phyloP scores from a whole-genome alignment of 1,140 invertebrate species.

The Drosophila ercepeae region DNA sequence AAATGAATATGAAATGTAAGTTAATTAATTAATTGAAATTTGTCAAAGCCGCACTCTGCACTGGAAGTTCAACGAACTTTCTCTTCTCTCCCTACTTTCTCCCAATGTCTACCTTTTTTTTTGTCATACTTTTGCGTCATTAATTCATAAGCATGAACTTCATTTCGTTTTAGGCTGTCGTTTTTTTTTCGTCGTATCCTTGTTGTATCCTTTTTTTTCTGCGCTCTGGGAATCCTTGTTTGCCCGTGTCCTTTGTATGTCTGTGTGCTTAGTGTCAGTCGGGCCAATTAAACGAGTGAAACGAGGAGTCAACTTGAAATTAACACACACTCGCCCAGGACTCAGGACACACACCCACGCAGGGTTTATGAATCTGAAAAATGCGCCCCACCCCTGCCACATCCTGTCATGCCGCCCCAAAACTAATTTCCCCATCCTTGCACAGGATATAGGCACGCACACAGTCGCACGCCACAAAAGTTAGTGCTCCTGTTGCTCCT shows the following conservation, averaged over 20 bases:
- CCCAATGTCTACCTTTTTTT: conserved; percentile 2
- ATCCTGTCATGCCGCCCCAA: conserved; percentile 16
- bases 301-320: conserved; percentile 65
- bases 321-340: conserved; percentile 51
- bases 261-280: conserved; percentile 40
- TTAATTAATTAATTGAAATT: conserved; percentile 53
- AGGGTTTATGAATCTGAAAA: conserved; percentile 79
- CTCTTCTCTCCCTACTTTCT: not conserved
- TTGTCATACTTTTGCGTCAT: conserved; percentile 40
- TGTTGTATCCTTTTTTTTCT: not conserved
- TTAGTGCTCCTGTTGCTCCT: conserved; percentile 1
- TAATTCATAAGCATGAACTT: conserved; percentile 80
- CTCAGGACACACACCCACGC: conserved; percentile 21
- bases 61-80: conserved; percentile 29
- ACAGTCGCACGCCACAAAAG: conserved; percentile 22
- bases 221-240: conserved; percentile 19
- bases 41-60: conserved; percentile 5
- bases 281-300: conserved; percentile 58
- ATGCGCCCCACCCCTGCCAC: conserved; percentile 39
- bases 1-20: conserved; percentile 49
- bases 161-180: conserved; percentile 46
- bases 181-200: not conserved
- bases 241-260: conserved; percentile 7
- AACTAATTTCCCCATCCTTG: conserved; percentile 67
- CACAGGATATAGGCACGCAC: conserved; percentile 7